phyloP scores from a whole-genome alignment of 1,140 invertebrate species.

The Drosophila seguyi region DNA sequence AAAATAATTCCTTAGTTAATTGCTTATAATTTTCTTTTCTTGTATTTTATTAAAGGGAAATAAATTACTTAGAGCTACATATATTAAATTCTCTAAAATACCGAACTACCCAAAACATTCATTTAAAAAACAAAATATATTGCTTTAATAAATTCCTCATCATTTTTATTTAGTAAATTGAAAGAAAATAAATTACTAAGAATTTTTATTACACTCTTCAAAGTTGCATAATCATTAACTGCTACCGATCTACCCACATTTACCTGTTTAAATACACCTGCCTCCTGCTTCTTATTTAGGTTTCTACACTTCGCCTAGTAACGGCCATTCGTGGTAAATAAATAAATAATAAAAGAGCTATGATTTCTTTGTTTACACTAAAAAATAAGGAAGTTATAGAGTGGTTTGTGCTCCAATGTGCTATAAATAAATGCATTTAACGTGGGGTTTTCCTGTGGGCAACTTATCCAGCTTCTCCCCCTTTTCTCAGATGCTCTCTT shows the following conservation, averaged over 20 bases:
- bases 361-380: conserved; percentile 41
- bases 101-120: too few species aligned
- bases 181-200: neutral
- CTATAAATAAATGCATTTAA: conserved; percentile 75
- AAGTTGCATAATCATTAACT: conserved; percentile 10
- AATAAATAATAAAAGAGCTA: conserved; percentile 20
- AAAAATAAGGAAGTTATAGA: conserved; percentile 52
- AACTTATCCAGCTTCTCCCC: neutral
- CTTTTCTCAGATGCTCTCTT: conserved; percentile 22
- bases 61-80: too few species aligned
- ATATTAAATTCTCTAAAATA: too few species aligned
- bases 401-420: conserved; percentile 26
- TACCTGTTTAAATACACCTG: conserved; percentile 22
- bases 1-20: neutral
- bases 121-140: neutral
- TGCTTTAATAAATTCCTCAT: neutral
- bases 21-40: neutral
- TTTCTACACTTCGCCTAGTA: conserved; percentile 1
- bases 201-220: neutral
- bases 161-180: neutral
- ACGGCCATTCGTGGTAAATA: conserved; percentile 8
- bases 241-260: conserved; percentile 8
- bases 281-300: neutral
- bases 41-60: too few species aligned
- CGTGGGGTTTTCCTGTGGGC: conserved; percentile 25